Conservation (phyloP, 2,113 vertebrate genomes). For the Tachysurus fulvidraco region DNA sequence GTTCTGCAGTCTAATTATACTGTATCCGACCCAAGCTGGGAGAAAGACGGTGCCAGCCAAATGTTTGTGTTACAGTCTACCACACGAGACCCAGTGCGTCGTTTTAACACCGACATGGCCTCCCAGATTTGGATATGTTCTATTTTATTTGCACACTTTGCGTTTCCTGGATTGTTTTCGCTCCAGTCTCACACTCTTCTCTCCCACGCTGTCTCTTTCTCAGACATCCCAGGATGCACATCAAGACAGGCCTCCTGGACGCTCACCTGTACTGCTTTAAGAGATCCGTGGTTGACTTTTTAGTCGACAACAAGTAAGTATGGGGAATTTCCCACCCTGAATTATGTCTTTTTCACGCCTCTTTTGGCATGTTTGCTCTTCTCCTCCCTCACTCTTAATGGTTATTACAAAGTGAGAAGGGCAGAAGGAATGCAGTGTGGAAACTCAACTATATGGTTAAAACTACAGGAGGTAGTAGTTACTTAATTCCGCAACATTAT, state of each 20-base stretch:
- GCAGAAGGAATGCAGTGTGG: not conserved
- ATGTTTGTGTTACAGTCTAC: slow-evolving; percentile 38
- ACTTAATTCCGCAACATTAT: not conserved
- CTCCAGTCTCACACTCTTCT: not conserved
- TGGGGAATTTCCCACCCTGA: slow-evolving; percentile 21
- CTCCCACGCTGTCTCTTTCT: not conserved
- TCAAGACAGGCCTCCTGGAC: slow-evolving; percentile 92
- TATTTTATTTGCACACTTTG: slow-evolving; percentile 39
- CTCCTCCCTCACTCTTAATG: slow-evolving; percentile 6
- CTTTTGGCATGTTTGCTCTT: not conserved
- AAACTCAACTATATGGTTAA: not conserved
- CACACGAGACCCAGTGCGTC: not conserved
- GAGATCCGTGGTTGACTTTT: slow-evolving; percentile 92
- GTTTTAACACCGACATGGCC: slow-evolving; percentile 22
- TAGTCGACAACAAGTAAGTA: slow-evolving; percentile 89
- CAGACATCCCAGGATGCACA: slow-evolving; percentile 92
- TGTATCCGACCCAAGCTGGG: slow-evolving; percentile 41
- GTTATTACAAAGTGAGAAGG: slow-evolving; percentile 3
- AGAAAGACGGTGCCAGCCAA: slow-evolving; percentile 31
- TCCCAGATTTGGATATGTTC: slow-evolving; percentile 26
- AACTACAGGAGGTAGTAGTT: no score
- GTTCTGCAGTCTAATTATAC: slow-evolving; percentile 54
- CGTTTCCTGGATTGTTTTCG: not conserved
- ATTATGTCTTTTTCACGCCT: slow-evolving; percentile 30
- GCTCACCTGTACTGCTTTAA: slow-evolving; percentile 98